Base-by-base conservation (phyloP, 2,888 invertebrate species). In the Resseliella maxima region DNA sequence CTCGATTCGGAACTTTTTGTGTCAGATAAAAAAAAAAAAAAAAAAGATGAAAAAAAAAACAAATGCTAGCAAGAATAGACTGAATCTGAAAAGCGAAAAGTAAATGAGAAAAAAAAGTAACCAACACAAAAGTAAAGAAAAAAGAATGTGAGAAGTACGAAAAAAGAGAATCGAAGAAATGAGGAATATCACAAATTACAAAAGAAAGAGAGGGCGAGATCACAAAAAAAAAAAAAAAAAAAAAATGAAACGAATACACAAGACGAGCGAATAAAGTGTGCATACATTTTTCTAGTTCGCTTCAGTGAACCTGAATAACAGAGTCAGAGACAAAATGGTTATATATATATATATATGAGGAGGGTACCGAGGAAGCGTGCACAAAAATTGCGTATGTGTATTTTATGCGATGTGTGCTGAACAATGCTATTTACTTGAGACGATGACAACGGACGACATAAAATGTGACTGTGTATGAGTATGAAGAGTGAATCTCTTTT, bases 271-370 rank as follows among this genome's bases (percentile, higher is more conserved):
- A 72, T 72, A 72, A 72, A 72, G 72, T 72, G 31, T 72, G n/a
- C n/a, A 72, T 72, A 72, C 31, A 72, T 72, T 72, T 72, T 72
- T 35, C 3, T 72, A 72, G 31, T 35, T 35, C 72, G 72, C 72
- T 31, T 72, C 72, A 72, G 72, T 72, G 72, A 72, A 72, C 35
- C 31, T 35, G 72, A 72, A 72, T 72, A 72, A 72, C 72, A 72
- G n/a, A n/a, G 72, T 72, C 72, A 72, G 31, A 72, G 15, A 72
- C 72, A 72, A 72, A 72, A n/a, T 72, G 72, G 15, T 31, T 18
- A 72, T 50, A 50, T 50, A 15, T 15, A 50, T 18, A n/a, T n/a
- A n/a, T 18, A 50, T 50, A 50, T 18, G 18, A 50, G 46, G 18
- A 50, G 12, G 18, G 8, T 50, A 5, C 59, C 18, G 15, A 59